Evolutionary conservation across 2,888 invertebrate genomes (phyloP).

Genomic region (Lasioglossum lativentre): DNA sequence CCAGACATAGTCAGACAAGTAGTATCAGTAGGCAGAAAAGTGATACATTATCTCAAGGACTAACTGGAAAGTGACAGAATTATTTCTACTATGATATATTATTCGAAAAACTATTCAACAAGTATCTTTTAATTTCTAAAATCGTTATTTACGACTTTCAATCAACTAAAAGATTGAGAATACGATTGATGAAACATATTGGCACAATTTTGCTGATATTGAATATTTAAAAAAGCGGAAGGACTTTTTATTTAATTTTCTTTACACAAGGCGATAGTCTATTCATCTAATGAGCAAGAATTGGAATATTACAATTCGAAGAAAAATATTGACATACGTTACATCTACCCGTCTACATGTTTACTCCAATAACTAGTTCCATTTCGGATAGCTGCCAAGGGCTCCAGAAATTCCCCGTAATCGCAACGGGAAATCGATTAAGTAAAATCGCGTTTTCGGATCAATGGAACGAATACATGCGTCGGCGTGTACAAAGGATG

Average conservation of each 20-base stretch:
- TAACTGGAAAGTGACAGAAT: no score
- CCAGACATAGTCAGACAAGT: no score
- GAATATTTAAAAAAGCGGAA: neutral
- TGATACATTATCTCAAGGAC: neutral
- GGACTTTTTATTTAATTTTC: no score
- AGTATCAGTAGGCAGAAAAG: neutral
- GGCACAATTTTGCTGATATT: neutral
- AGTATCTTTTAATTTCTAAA: no score
- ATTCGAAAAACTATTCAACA: no score
- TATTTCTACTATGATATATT: no score
- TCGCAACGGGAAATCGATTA: slow-evolving; percentile 22
- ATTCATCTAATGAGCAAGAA: no score
- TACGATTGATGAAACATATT: no score
- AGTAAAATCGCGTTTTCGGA: slow-evolving; percentile 23
- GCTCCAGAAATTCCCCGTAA: neutral
- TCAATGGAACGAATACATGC: slow-evolving; percentile 28
- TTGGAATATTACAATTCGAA: neutral
- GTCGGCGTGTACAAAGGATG: slow-evolving; percentile 8
- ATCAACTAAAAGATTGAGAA: no score
- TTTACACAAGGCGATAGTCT: neutral
- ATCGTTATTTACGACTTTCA: no score
- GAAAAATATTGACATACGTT: neutral
- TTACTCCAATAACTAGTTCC: neutral
- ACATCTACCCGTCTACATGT: neutral
- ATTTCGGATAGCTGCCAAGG: neutral